Evolutionary conservation across 2,797 vertebrate species (phyloP).

Genomic region (Pampus argenteus): DNA sequence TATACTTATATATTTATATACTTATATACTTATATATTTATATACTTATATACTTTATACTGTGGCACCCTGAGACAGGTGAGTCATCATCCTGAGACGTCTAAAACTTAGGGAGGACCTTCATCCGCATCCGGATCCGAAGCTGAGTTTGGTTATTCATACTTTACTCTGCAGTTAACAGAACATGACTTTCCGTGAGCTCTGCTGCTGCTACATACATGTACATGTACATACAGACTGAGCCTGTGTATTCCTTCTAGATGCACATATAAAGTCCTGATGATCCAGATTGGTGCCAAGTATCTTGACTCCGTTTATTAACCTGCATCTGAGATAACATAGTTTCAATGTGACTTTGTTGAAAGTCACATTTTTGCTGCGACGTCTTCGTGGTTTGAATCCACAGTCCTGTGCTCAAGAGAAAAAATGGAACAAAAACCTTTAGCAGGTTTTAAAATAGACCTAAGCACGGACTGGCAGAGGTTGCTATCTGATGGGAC

Average conservation of each 20-base stretch:
- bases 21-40: too few relatives aligned
- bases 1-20: too few relatives aligned
- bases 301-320: not conserved
- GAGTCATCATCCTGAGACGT: conserved; percentile 17
- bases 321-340: not conserved
- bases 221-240: too few relatives aligned
- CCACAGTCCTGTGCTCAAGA: not conserved
- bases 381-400: not conserved
- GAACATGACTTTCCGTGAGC: too few relatives aligned
- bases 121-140: too few relatives aligned
- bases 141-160: too few relatives aligned
- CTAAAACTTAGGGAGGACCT: conserved; percentile 3
- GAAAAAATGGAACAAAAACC: not conserved
- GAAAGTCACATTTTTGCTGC: not conserved
- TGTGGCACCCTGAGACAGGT: conserved; percentile 3
- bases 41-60: too few relatives aligned
- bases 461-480: not conserved
- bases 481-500: not conserved
- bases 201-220: too few relatives aligned
- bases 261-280: not conserved
- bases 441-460: not conserved
- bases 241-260: not conserved
- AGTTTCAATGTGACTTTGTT: not conserved
- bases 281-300: not conserved
- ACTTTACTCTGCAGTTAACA: too few relatives aligned